phyloP scores from a whole-genome alignment of 1,140 invertebrate genomes.

The Thaumetopoea pityocampa region DNA sequence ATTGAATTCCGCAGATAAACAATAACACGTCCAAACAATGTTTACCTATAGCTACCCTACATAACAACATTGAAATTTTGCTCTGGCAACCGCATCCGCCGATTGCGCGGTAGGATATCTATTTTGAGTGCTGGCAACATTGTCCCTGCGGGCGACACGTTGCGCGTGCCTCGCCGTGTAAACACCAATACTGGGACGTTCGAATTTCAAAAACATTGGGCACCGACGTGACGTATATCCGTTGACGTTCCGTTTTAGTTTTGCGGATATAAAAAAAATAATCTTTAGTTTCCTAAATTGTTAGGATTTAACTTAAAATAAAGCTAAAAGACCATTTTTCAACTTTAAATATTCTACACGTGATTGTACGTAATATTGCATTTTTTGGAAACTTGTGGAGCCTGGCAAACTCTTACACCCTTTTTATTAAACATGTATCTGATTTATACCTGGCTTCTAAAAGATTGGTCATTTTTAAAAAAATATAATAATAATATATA shows the following conservation, averaged over 20 bases:
- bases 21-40: slow-evolving; percentile 16
- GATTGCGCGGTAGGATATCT: slow-evolving; percentile 33
- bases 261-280: no score
- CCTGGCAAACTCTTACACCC: no score
- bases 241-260: slow-evolving; percentile 49
- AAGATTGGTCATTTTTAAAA: no score
- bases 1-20: slow-evolving; percentile 14
- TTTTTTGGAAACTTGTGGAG: no score
- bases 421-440: no score
- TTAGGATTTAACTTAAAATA: no score
- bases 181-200: slow-evolving; percentile 54
- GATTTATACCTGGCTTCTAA: no score
- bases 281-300: no score
- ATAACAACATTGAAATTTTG: slow-evolving; percentile 8
- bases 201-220: slow-evolving; percentile 64
- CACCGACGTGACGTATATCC: slow-evolving; percentile 60
- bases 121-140: slow-evolving; percentile 61
- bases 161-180: slow-evolving; percentile 55
- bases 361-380: no score
- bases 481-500: no score
- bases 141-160: slow-evolving; percentile 46
- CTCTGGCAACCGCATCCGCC: slow-evolving; percentile 23
- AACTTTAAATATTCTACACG: no score
- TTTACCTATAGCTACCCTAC: slow-evolving; percentile 10
- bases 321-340: no score